Evolutionary conservation across 2,888 invertebrate genomes (phyloP).

Genomic region (Thyatira batis): DNA sequence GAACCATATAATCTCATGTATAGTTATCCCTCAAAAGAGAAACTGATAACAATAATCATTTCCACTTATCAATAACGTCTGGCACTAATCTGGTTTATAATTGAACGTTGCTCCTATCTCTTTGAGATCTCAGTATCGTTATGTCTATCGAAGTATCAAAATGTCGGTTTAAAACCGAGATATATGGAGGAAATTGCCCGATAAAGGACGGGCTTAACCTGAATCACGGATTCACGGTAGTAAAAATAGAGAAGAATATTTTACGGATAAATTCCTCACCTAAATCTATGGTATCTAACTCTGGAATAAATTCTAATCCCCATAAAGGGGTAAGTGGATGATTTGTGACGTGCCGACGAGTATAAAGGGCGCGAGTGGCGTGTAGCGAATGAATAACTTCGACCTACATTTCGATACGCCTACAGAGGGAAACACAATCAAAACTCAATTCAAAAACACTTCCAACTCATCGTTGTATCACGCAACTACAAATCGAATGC

Average conservation of each 20-base stretch:
- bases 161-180: too few relatives aligned
- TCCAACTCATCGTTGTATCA: constrained; percentile 60
- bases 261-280: not conserved
- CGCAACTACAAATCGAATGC: constrained; percentile 32
- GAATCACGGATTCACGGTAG: too few relatives aligned
- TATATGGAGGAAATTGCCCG: too few relatives aligned
- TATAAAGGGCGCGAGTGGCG: constrained; percentile 50
- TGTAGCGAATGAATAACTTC: constrained; percentile 68
- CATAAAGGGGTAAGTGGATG: constrained; percentile 60
- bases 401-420: constrained; percentile 56
- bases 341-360: constrained; percentile 57
- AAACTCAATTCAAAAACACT: constrained; percentile 71
- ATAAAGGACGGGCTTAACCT: too few relatives aligned
- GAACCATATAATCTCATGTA: not conserved
- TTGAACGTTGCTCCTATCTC: too few relatives aligned
- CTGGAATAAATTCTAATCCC: constrained; percentile 37
- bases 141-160: too few relatives aligned
- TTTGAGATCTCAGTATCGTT: too few relatives aligned
- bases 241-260: not conserved
- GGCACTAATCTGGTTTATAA: too few relatives aligned
- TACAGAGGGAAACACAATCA: constrained; percentile 65
- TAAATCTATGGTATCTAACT: constrained; percentile 12
- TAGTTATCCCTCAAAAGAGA: not conserved
- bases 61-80: too few relatives aligned
- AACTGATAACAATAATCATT: not conserved